Evolutionary conservation across 2,113 vertebrate genomes (phyloP), one percentile per base, ranked within the genome.

Genomic region (Cavia aperea): DNA sequence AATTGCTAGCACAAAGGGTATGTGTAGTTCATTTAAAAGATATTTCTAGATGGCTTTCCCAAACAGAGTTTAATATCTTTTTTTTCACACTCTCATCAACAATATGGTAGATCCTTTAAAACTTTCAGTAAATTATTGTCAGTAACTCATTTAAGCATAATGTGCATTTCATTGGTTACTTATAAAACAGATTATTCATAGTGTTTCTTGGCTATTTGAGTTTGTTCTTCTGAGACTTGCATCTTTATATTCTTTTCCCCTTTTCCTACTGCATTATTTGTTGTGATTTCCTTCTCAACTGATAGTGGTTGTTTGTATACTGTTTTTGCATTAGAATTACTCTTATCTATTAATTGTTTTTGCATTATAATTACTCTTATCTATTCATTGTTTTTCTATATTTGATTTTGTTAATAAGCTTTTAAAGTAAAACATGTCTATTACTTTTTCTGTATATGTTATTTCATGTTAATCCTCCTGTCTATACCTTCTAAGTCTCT

Each of bases 1-100:
- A 56, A 56, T 56, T 56, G 56, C 56, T 56, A 95, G 36, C 14
- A 26, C 46, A 81, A 60, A 92, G 26, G 23, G 14, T 49, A 51
- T 68, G 66, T 54, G 51, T 68, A 36, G 16, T 88, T 66, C 4
- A 8, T 81, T 88, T 79, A 63, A 46, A 36, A 65, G 29, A 81
- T 86, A 63, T 68, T 90, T 86, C 82, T 93, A 75, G 54, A 77
- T 68, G 68, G 49, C 29, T 77, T 86, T 90, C 39, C n/a, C 65
- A 62, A 93, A 82, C 16, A 78, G 2, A 81, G 5, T 60, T 65
- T 1, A 65, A 79, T 83, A 7, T 14, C 11, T 21, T 85, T 66
- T 92, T 81, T 70, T 84, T 56, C 46, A 33, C 46, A 62, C 12
- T 39, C 21, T 43, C 58, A 79, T 39, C 46, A 81, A 68, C 31